Conservation (phyloP, 2,888 invertebrate species). For the Leptopterna dolabrata region DNA sequence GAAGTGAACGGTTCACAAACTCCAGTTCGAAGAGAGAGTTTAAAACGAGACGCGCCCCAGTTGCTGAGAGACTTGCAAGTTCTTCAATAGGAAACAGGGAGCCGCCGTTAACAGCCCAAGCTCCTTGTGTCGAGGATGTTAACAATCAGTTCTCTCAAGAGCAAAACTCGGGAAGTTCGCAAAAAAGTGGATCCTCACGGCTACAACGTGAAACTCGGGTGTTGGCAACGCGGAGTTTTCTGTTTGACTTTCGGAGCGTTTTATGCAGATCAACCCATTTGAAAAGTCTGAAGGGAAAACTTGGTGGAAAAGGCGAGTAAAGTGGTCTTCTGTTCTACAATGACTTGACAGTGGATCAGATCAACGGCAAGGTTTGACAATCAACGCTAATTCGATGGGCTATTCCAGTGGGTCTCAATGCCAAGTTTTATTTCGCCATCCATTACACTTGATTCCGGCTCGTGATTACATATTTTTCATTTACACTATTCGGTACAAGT, state of each 20-base stretch:
- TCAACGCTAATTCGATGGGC: too few relatives aligned
- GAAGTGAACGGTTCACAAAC: neutral
- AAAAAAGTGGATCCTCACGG: neutral
- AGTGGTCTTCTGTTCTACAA: too few relatives aligned
- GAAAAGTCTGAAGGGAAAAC: too few relatives aligned
- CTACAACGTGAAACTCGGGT: neutral
- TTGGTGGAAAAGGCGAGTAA: too few relatives aligned
- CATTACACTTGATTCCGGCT: too few relatives aligned
- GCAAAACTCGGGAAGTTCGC: neutral
- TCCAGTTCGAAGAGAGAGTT: slow-evolving; percentile 6
- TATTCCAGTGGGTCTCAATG: too few relatives aligned
- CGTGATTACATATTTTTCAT: too few relatives aligned
- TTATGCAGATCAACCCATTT: neutral
- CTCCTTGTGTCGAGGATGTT: neutral
- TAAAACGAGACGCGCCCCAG: neutral
- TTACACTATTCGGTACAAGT: too few relatives aligned
- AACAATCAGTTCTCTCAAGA: neutral
- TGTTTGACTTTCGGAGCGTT: neutral
- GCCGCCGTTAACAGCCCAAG: neutral
- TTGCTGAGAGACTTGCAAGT: neutral
- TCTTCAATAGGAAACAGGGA: neutral
- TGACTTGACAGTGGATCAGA: too few relatives aligned
- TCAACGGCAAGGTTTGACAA: too few relatives aligned
- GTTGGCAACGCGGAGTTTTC: neutral
- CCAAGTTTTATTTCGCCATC: too few relatives aligned